Conservation (phyloP, 2,113 vertebrate genomes). For the Centropristis striata region DNA sequence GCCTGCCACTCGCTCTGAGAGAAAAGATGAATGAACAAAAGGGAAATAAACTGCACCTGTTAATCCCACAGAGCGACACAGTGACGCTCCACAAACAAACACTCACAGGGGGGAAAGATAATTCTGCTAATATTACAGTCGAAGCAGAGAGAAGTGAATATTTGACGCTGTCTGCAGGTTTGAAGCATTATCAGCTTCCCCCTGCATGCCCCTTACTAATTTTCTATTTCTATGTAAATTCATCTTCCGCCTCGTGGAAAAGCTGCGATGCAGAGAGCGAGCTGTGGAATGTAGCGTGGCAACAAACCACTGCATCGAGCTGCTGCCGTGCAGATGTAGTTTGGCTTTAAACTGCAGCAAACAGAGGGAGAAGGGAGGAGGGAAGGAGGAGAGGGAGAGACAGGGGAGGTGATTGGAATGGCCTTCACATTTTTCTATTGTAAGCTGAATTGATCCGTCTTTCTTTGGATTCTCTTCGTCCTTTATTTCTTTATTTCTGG, state of each 20-base stretch:
- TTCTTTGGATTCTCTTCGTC: not conserved
- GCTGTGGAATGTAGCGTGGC: not conserved
- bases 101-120: constrained; percentile 2
- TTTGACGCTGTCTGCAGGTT: constrained; percentile 16
- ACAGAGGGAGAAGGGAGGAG: not conserved
- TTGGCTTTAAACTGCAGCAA: constrained; percentile 45
- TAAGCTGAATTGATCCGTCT: constrained; percentile 14
- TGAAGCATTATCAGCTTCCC: constrained; percentile 43
- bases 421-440: constrained; percentile 26
- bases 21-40: constrained; percentile 29
- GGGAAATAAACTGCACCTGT: constrained; percentile 8
- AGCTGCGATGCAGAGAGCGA: constrained; percentile 16
- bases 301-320: constrained; percentile 14
- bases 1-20: constrained; percentile 24
- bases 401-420: constrained; percentile 16
- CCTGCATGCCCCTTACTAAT: constrained; percentile 33
- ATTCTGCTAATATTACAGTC: constrained; percentile 1
- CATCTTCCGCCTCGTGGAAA: constrained; percentile 9
- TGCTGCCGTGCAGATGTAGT: constrained; percentile 11
- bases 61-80: constrained; percentile 37
- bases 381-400: constrained; percentile 1
- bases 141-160: constrained; percentile 2
- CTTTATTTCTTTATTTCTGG: not conserved
- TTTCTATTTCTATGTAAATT: constrained; percentile 74
- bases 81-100: constrained; percentile 32